Conservation (phyloP, 2,113 vertebrate genomes). For the Catagonus wagneri region DNA sequence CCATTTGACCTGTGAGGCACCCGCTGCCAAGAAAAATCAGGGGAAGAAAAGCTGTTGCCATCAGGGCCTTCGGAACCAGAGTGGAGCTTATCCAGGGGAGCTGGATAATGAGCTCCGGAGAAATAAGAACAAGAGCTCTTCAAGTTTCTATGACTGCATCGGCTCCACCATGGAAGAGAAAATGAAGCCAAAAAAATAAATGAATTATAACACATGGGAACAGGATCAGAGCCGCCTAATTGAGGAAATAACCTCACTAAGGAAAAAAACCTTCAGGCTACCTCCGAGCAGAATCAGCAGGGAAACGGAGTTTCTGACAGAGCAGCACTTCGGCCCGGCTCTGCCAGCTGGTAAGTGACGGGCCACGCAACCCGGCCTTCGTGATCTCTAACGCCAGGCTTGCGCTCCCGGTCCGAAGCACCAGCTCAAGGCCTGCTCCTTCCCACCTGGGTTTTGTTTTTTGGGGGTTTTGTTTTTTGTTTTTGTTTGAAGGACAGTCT, state of each 20-base stretch:
- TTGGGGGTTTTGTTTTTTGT: too few relatives aligned
- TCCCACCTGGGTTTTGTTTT: too few relatives aligned
- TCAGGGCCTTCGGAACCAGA: neutral
- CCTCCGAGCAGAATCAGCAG: neutral
- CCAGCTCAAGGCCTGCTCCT: neutral
- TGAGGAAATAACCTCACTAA: neutral
- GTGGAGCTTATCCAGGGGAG: neutral
- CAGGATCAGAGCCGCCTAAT: slow-evolving; percentile 26
- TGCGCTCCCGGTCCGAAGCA: neutral
- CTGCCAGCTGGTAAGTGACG: neutral
- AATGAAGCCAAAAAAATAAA: slow-evolving; percentile 34
- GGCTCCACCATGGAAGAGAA: neutral
- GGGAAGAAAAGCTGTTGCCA: slow-evolving; percentile 18
- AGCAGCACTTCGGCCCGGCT: neutral
- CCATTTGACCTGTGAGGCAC: slow-evolving; percentile 99
- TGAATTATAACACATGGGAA: slow-evolving; percentile 47
- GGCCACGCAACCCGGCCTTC: neutral
- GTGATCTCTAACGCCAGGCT: neutral
- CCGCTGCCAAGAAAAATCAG: slow-evolving; percentile 89
- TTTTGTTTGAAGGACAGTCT: neutral
- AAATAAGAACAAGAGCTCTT: slow-evolving; percentile 6
- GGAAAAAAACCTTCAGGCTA: neutral
- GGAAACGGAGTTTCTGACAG: neutral
- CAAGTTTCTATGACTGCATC: neutral
- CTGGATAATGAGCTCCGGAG: slow-evolving; percentile 13